phyloP scores from a whole-genome alignment of 2,888 invertebrate species.

The Caenorhabditis sp. region DNA sequence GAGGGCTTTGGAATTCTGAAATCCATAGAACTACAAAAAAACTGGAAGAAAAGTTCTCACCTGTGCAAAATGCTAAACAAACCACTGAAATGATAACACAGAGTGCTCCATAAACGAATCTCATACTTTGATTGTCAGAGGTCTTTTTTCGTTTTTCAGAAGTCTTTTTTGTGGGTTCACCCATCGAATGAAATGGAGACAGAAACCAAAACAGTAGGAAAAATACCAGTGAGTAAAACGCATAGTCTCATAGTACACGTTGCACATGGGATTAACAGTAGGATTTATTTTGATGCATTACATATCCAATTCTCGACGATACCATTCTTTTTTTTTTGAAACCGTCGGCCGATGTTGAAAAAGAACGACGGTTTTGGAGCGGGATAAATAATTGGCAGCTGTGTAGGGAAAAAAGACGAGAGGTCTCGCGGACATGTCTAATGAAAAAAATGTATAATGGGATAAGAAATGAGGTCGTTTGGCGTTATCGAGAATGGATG shows the following conservation, averaged over 20 bases:
- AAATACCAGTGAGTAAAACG: background rate
- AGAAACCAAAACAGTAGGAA: background rate
- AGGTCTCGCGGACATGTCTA: slow-evolving; percentile 12
- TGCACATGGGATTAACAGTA: slow-evolving; percentile 50
- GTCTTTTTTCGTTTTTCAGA: background rate
- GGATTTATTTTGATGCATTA: slow-evolving; percentile 30
- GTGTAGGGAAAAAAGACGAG: slow-evolving; percentile 5
- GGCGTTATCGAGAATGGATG: slow-evolving; percentile 43
- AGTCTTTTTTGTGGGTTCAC: slow-evolving; percentile 19
- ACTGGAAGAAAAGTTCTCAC: slow-evolving; percentile 2
- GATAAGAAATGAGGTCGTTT: slow-evolving; percentile 57
- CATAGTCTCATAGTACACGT: slow-evolving; percentile 31
- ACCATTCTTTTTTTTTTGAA: slow-evolving; percentile 4
- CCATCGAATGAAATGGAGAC: slow-evolving; percentile 27
- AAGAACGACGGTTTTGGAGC: slow-evolving; percentile 39
- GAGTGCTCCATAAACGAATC: slow-evolving; percentile 36
- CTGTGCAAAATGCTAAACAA: slow-evolving; percentile 41
- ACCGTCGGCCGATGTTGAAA: background rate
- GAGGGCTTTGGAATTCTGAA: slow-evolving; percentile 24
- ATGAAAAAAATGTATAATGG: slow-evolving; percentile 18
- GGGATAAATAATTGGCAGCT: slow-evolving; percentile 62
- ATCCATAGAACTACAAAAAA: background rate
- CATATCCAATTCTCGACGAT: background rate
- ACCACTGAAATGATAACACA: slow-evolving; percentile 16
- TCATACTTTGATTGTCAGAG: slow-evolving; percentile 37